Percentiles rank a stretch among this genome's conserved stretches.
Evolutionary conservation across 2,113 vertebrate genomes (phyloP).

Genomic region (Gambusia holbrooki): DNA sequence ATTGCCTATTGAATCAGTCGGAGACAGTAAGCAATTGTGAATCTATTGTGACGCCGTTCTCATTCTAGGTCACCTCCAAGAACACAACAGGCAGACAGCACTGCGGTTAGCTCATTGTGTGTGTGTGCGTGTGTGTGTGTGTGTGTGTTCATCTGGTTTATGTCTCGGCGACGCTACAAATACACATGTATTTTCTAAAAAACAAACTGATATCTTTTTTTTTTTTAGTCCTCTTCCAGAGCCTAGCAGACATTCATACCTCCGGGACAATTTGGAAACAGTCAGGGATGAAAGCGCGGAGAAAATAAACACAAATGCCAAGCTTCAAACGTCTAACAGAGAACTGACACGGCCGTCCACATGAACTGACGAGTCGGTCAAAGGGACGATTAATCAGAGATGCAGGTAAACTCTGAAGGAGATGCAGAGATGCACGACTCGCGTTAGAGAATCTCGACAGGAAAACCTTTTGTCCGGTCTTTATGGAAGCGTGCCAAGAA

Average conservation of each 20-base stretch:
- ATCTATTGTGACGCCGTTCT: slow-evolving; percentile 61
- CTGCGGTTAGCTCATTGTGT: slow-evolving; percentile 38
- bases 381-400: background rate
- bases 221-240: rapidly evolving
- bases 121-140: slow-evolving; percentile 31
- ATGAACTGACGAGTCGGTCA: background rate
- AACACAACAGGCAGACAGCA: slow-evolving; percentile 52
- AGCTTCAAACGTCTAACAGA: too few species aligned
- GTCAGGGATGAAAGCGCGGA: background rate
- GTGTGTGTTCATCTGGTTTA: slow-evolving; percentile 44
- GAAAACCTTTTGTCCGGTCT: background rate
- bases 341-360: too few species aligned
- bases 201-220: background rate
- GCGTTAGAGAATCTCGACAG: background rate
- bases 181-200: slow-evolving; percentile 13
- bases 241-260: too few species aligned
- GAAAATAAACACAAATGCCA: too few species aligned
- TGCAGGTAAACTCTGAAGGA: background rate
- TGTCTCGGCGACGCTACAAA: slow-evolving; percentile 22
- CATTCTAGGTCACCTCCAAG: slow-evolving; percentile 67
- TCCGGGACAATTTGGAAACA: background rate
- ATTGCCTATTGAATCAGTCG: slow-evolving; percentile 74
- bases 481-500: background rate
- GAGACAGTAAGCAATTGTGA: slow-evolving; percentile 67
- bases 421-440: background rate